These are phyloP conservation scores for Cheilinus undulatus DNA, from an alignment of 2,113 vertebrate genomes.

Conservation along the genomic window DNA sequence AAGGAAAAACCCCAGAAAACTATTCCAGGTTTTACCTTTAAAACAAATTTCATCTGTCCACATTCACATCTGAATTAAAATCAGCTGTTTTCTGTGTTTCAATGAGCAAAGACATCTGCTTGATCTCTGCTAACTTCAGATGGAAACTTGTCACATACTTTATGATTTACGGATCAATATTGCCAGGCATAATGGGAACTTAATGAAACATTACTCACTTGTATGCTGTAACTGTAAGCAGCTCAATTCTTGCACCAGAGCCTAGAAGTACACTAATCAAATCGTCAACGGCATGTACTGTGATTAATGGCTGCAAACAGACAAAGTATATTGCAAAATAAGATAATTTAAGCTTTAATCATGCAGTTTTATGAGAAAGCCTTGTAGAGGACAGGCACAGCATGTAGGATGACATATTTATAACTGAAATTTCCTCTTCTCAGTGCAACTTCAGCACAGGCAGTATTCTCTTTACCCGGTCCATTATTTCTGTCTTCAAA, in stretches of 20 bases:
- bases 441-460: background rate
- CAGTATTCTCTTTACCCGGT: background rate
- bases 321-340: slow-evolving; percentile 10
- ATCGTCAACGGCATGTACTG: slow-evolving; percentile 2
- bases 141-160: background rate
- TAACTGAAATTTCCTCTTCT: slow-evolving; percentile 22
- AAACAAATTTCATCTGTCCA: background rate
- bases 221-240: background rate
- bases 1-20: background rate
- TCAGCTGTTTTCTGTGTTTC: too few species aligned
- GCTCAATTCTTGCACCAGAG: slow-evolving; percentile 29
- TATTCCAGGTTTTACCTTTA: background rate
- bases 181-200: background rate
- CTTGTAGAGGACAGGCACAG: slow-evolving; percentile 7
- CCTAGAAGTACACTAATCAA: slow-evolving; percentile 16
- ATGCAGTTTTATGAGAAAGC: slow-evolving; percentile 6
- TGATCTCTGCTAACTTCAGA: background rate
- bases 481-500: slow-evolving; percentile 1
- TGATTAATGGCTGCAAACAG: slow-evolving; percentile 34
- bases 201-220: slow-evolving; percentile 15
- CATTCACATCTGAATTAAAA: too few species aligned
- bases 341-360: slow-evolving; percentile 7
- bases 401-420: slow-evolving; percentile 12
- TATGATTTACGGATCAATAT: background rate
- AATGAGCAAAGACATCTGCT: background rate